These are phyloP conservation scores for Marasmarcha lunaedactyla DNA, from an alignment of 2,888 invertebrate genomes.

Conservation along the genomic window DNA sequence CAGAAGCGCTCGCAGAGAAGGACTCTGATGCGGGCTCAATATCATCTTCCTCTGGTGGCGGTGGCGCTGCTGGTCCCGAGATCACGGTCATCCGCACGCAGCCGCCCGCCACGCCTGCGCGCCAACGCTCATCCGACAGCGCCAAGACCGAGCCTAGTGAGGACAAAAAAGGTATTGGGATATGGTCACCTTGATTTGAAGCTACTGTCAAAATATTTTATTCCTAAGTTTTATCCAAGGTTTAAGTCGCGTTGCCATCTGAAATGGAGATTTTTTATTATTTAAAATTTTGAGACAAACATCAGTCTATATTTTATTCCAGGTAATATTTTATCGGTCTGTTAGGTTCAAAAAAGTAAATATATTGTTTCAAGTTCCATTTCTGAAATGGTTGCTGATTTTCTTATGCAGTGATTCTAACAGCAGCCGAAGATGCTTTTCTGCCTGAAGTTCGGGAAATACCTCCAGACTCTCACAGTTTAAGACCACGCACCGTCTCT, in stretches of 20 bases:
- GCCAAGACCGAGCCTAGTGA: constrained; percentile 61
- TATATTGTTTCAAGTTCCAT: no score
- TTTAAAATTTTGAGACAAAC: no score
- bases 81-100: constrained; percentile 46
- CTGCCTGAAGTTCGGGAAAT: constrained; percentile 48
- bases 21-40: constrained; percentile 41
- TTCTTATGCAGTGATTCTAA: constrained; percentile 44
- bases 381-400: no score
- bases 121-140: constrained; percentile 70
- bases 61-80: constrained; percentile 47
- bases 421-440: constrained; percentile 53
- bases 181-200: no score
- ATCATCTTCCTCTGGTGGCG: constrained; percentile 44
- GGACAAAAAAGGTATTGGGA: constrained; percentile 59
- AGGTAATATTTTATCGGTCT: no score
- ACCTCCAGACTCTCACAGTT: constrained; percentile 40
- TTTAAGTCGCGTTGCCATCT: no score
- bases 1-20: constrained; percentile 39
- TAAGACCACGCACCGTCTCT: constrained; percentile 51
- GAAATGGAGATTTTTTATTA: no score
- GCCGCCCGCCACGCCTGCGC: constrained; percentile 38
- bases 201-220: constrained; percentile 5
- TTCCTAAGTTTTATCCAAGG: neutral
- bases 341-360: no score
- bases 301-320: no score